phyloP scores from a whole-genome alignment of 2,797 vertebrate genomes.

The Hoplostethus mediterraneus region DNA sequence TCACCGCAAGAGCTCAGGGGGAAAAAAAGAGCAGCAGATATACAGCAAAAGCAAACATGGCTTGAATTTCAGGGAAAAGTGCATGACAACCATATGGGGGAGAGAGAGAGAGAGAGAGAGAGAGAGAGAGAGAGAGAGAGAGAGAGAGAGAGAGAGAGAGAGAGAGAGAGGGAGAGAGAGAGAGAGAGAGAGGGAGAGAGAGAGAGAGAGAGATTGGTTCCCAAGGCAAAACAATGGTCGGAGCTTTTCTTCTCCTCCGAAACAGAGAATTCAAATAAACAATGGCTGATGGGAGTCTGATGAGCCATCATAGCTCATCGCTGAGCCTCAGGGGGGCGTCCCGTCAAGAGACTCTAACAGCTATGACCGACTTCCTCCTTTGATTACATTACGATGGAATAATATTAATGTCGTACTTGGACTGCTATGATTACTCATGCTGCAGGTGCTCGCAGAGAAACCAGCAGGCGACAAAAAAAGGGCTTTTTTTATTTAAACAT shows the following conservation, averaged over 20 bases:
- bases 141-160: conserved; percentile 40
- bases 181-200: conserved; percentile 47
- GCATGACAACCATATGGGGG: conserved; percentile 76
- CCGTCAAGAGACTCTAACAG: conserved; percentile 44
- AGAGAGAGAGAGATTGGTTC: conserved; percentile 38
- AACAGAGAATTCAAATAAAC: conserved; percentile 74
- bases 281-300: conserved; percentile 66
- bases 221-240: conserved; percentile 64
- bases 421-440: conserved; percentile 34
- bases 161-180: conserved; percentile 40
- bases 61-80: conserved; percentile 71
- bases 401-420: conserved; percentile 47
- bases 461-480: neutral
- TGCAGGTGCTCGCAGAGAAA: conserved; percentile 28
- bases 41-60: conserved; percentile 65
- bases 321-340: conserved; percentile 38
- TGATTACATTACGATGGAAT: conserved; percentile 55
- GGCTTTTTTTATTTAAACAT: neutral
- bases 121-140: conserved; percentile 45
- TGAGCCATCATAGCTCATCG: conserved; percentile 58
- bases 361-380: conserved; percentile 42
- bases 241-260: conserved; percentile 47
- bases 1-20: conserved; percentile 31
- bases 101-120: conserved; percentile 29
- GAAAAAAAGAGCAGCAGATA: conserved; percentile 37